Evolutionary conservation across 2,113 vertebrate genomes (phyloP), one percentile per base, ranked within the genome.

Genomic region (Sisor rabdophorus): DNA sequence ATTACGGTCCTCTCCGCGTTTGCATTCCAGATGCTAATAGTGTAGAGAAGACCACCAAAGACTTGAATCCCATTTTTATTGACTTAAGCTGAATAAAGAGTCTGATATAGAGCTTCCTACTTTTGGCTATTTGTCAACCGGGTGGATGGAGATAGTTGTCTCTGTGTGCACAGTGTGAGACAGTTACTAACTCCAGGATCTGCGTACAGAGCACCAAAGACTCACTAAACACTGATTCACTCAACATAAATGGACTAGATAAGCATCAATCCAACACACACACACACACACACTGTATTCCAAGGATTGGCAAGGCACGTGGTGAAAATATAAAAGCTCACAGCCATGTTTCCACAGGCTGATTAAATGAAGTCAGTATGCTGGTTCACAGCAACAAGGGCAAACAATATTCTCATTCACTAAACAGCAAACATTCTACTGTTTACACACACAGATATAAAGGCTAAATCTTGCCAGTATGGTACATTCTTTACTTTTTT

Each of bases 11-110:
- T 81, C 78, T 81, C 84, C 54, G 68, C 72, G 83, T 81, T 83
- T 80, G 76, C 87, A 86, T 90, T 91, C 90, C 91, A 89, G 83
- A 90, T 86, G 84, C 87, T 89, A 89, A 92, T 89, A 90, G 83
- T 80, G 76, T 61, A 74, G 64, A 54, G 79, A 77, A 82, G 91
- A 92, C 91, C 91, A 93, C 90, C 91, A 90, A 88, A 84, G 87
- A 85, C 79, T 85, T 83, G 70, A 86, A 87, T 86, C 83, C 85
- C 84, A 84, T 85, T 86, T n/a, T 82, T 85, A 87, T 87, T 83
- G 81, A 85, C 79, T 87, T 78, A 69, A 82, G 81, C 88, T 87
- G 88, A 82, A 87, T 86, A 84, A 89, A 85, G 82, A 77, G 64
- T 77, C 78, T 77, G 88, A 91, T 89, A 87, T 89, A 90, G 88